A percentile compares a stretch with the other conserved stretches of the same genome.
Evolutionary conservation across 2,888 invertebrate genomes (phyloP).

Genomic region (Drosophila dives): DNA sequence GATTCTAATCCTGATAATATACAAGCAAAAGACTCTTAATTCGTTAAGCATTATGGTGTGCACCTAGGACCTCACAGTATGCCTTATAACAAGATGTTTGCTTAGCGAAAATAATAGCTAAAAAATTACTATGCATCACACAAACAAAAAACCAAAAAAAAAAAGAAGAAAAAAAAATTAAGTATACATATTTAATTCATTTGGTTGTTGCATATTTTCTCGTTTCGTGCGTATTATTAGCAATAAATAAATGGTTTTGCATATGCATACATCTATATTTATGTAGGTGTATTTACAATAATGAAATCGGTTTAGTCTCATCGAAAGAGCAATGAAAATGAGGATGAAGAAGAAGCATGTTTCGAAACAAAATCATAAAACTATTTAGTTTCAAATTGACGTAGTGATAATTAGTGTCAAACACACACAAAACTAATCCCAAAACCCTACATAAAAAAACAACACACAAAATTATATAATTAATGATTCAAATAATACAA

Average conservation of each 20-base stretch:
- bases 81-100: slow-evolving; percentile 56
- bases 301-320: slow-evolving; percentile 56
- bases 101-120: slow-evolving; percentile 45
- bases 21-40: slow-evolving; percentile 47
- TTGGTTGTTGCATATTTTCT: slow-evolving; percentile 47
- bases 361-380: slow-evolving; percentile 41
- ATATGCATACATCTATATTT: slow-evolving; percentile 32
- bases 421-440: slow-evolving; percentile 69
- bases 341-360: slow-evolving; percentile 35
- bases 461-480: slow-evolving; percentile 24
- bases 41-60: slow-evolving; percentile 35
- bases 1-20: slow-evolving; percentile 13
- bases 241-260: slow-evolving; percentile 61
- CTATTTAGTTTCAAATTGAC: slow-evolving; percentile 75
- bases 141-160: not conserved
- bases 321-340: slow-evolving; percentile 56
- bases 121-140: slow-evolving; percentile 21
- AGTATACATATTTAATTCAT: slow-evolving; percentile 45
- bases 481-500: slow-evolving; percentile 10
- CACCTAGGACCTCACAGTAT: slow-evolving; percentile 44
- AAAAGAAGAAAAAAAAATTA: not conserved
- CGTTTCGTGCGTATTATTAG: slow-evolving; percentile 70
- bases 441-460: slow-evolving; percentile 16
- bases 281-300: slow-evolving; percentile 40
- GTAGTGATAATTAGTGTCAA: slow-evolving; percentile 81